Evolutionary conservation across 1,140 invertebrate species (phyloP), one percentile per base, ranked within the genome.

Genomic region (Orius laevigatus): DNA sequence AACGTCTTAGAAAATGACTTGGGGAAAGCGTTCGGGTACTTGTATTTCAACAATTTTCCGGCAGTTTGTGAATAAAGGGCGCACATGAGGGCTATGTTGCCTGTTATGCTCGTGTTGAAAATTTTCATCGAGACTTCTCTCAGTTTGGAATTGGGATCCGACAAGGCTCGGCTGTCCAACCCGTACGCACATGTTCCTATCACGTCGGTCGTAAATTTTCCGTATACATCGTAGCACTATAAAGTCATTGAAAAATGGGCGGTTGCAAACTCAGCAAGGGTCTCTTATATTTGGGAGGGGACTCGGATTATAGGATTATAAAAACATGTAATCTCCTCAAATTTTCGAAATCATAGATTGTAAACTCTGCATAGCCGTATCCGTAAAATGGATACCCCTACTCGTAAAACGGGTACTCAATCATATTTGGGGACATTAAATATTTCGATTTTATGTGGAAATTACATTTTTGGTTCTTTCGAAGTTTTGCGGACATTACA

Each of bases 121-220:
- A 48, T 20, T n/a, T 20, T 25, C 19, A 15, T 51, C 2, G 51
- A 48, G 38, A 55, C 44, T 44, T 52, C 15, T 38, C 51, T 16
- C 9, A 55, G 49, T 35, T 46, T 38, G 1, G 53, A 48, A 18
- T 53, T 45, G 2, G 53, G 50, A 44, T 54, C 32, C 15, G 39
- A n/a, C 8, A 54, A 47, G 6, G 42, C 45, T 36, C 53, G 49
- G 12, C 53, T 45, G 1, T 47, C 14, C 2, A 55, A 41, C 1
- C 51, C 51, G 41, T 53, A 53, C 1, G 51, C 53, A 40, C 53
- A 49, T 9, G 38, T 25, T 9, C 46, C 34, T 18, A 55, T 46
- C 11, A 53, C 46, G 34, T 55, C 53, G 18, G 47, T 52, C 1
- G 47, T 46, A 33, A 25, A 53, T 25, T 48, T 48, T 0, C 34